Percentiles rank a stretch among this genome's conserved stretches.
Conservation (phyloP, 2,797 vertebrate species). For the Etheostoma nigrum region DNA sequence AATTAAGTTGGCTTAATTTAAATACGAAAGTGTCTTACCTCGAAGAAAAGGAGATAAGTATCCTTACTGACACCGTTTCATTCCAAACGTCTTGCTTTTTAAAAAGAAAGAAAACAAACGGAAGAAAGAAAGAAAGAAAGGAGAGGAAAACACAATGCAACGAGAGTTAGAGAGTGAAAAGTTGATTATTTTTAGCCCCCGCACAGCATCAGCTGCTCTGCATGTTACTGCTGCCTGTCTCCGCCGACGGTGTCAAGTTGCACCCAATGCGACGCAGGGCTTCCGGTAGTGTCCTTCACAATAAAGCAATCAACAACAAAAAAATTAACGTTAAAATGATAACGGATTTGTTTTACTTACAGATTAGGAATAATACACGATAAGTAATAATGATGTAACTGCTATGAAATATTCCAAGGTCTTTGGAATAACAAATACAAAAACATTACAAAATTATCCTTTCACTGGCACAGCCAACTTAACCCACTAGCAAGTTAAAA, state of each 20-base stretch:
- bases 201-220: slow-evolving; percentile 80
- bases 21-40: slow-evolving; percentile 50
- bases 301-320: slow-evolving; percentile 33
- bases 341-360: background rate
- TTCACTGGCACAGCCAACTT: background rate
- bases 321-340: too few species aligned
- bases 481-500: background rate
- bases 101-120: slow-evolving; percentile 10
- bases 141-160: slow-evolving; percentile 30
- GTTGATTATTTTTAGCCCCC: slow-evolving; percentile 86
- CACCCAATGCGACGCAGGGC: fast-evolving
- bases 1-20: background rate
- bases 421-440: background rate
- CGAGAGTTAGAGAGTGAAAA: slow-evolving; percentile 43
- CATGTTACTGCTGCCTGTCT: slow-evolving; percentile 53
- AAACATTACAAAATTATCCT: background rate
- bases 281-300: slow-evolving; percentile 28
- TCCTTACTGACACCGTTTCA: slow-evolving; percentile 69
- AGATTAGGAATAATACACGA: background rate
- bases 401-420: background rate
- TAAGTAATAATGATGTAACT: background rate
- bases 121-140: background rate
- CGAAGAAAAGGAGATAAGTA: slow-evolving; percentile 30
- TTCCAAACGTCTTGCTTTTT: slow-evolving; percentile 52
- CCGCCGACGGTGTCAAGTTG: background rate